Percentiles rank a stretch among this genome's conserved stretches.
Evolutionary conservation across 2,113 vertebrate genomes (phyloP).

Genomic region (Chlorodrepanis virens): DNA sequence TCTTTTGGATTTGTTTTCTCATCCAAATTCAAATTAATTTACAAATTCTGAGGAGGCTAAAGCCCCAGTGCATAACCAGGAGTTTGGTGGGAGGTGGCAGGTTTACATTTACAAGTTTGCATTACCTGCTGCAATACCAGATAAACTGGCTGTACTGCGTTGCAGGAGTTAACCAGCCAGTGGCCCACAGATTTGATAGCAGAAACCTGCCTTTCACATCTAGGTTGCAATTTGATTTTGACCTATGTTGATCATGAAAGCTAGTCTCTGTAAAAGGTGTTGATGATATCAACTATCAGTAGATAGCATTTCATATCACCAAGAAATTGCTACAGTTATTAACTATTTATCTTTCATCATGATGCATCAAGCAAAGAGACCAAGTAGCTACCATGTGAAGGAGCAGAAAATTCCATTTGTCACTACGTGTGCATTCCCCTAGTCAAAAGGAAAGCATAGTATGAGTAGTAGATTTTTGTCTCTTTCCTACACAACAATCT

Average conservation of each 20-base stretch:
- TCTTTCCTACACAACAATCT: not conserved
- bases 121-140: constrained; percentile 8
- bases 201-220: not conserved
- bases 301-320: not conserved
- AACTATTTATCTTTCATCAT: not conserved
- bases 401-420: not conserved
- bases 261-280: not conserved
- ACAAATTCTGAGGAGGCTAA: not conserved
- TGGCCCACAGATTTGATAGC: not conserved
- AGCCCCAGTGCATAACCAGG: not conserved
- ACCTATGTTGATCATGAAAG: not conserved
- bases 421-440: not conserved
- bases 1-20: not conserved
- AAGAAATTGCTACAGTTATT: not conserved
- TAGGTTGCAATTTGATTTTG: not conserved
- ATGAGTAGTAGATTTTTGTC: not conserved
- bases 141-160: constrained; percentile 42
- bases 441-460: not conserved
- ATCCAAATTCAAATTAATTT: not conserved
- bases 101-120: not conserved
- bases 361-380: not conserved
- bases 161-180: not conserved
- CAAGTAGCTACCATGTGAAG: not conserved
- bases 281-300: not conserved
- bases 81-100: not conserved